phyloP scores from a whole-genome alignment of 53 echinoderm and acorn worm species.

The Temnopleurus reevesii region DNA sequence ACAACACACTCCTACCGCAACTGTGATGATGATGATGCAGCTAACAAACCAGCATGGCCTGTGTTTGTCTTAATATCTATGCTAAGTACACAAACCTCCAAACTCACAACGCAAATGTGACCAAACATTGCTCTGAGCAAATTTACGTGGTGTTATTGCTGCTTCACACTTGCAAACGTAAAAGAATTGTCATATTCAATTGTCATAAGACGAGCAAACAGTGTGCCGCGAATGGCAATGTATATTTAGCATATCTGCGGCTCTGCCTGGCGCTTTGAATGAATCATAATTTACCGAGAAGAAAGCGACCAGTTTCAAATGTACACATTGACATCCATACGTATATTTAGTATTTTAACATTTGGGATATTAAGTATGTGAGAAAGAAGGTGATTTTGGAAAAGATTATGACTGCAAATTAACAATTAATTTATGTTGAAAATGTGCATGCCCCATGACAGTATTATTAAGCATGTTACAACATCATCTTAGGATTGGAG shows the following conservation, averaged over 20 bases:
- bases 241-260: background rate
- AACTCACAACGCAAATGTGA: conserved; percentile 28
- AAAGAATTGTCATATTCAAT: conserved; percentile 59
- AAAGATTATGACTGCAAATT: no score
- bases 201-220: conserved; percentile 34
- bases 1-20: background rate
- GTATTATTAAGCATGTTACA: no score
- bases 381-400: no score
- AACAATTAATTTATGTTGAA: no score
- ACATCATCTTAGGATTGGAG: no score
- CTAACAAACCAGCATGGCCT: background rate
- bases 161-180: conserved; percentile 42
- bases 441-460: no score
- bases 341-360: background rate
- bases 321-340: background rate
- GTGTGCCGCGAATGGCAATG: background rate
- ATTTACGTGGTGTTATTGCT: conserved; percentile 55
- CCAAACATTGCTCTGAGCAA: conserved; percentile 57
- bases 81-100: conserved; percentile 41
- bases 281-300: background rate
- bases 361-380: no score
- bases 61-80: conserved; percentile 38
- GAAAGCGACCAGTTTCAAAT: background rate
- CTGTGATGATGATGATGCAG: background rate
- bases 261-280: background rate